Evolutionary conservation across 2,888 invertebrate species (phyloP).

Genomic region (Ditula angustiorana): DNA sequence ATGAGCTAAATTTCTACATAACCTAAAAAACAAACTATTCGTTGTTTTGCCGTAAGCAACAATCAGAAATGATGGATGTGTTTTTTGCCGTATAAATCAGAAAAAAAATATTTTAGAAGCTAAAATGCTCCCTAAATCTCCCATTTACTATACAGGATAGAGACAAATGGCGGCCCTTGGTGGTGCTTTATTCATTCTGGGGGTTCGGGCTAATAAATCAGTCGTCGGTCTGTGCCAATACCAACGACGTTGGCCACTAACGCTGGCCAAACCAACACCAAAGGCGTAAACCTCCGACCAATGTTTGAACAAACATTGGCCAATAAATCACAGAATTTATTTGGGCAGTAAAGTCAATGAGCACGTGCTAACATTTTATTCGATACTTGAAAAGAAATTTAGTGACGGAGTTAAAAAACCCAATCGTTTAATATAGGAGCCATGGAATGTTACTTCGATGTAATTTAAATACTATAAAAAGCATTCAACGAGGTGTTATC

Average conservation of each 20-base stretch:
- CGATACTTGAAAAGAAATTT: conserved; percentile 27
- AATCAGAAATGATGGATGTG: conserved; percentile 28
- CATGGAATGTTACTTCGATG: conserved; percentile 50
- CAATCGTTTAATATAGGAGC: conserved; percentile 46
- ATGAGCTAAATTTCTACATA: not conserved
- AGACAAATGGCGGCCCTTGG: conserved; percentile 73
- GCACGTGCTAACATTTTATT: conserved; percentile 36
- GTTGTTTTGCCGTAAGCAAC: conserved; percentile 26
- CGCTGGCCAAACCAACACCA: conserved; percentile 1
- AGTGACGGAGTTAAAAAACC: conserved; percentile 29
- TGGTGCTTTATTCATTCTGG: conserved; percentile 74
- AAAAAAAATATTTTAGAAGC: conserved; percentile 36
- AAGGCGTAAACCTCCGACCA: not conserved
- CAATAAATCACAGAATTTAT: conserved; percentile 23
- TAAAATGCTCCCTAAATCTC: conserved; percentile 64
- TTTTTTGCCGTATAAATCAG: conserved; percentile 26
- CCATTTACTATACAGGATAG: conserved; percentile 77
- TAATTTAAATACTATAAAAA: conserved; percentile 47
- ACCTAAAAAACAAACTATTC: not conserved
- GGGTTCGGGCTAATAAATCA: conserved; percentile 71
- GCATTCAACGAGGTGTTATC: conserved; percentile 46
- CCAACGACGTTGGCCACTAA: conserved; percentile 49
- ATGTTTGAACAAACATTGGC: conserved; percentile 8
- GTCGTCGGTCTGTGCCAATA: conserved; percentile 56
- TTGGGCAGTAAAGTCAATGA: conserved; percentile 19